Conservation (phyloP, 2,888 invertebrate species). For the Toxonevra muliebris region DNA sequence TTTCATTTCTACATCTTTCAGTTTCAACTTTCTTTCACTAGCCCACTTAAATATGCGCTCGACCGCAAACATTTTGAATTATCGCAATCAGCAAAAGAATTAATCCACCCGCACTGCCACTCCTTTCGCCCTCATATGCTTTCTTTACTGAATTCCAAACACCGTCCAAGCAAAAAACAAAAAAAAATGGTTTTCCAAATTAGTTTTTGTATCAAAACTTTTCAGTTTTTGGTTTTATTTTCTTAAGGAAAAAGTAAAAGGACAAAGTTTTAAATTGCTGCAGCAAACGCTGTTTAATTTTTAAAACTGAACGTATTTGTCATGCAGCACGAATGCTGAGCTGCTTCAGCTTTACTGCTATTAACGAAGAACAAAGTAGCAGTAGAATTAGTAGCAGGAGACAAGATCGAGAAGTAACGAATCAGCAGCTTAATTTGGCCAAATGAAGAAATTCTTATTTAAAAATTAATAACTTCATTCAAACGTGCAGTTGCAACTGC, state of each 20-base stretch:
- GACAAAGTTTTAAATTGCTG: constrained; percentile 29
- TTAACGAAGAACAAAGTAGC: no score
- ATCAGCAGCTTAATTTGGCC: constrained; percentile 31
- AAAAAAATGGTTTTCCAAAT: not conserved
- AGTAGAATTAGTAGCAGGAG: no score
- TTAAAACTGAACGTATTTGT: constrained; percentile 24
- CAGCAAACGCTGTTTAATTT: constrained; percentile 32
- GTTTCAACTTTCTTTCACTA: no score
- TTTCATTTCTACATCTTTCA: no score
- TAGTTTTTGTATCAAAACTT: constrained; percentile 1
- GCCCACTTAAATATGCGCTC: constrained; percentile 19
- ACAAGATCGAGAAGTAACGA: no score
- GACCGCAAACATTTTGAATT: constrained; percentile 57
- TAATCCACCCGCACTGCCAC: constrained; percentile 32
- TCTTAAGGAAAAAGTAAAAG: constrained; percentile 21
- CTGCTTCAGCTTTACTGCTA: no score
- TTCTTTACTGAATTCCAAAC: not conserved
- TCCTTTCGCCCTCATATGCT: no score
- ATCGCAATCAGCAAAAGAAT: constrained; percentile 58
- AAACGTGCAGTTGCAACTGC: no score
- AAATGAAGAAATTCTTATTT: constrained; percentile 24
- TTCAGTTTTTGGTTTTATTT: constrained; percentile 22
- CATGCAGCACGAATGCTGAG: no score
- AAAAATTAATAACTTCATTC: constrained; percentile 24
- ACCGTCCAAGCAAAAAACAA: not conserved